Conservation (phyloP, 2,888 invertebrate species). For the Deroplatys truncata region DNA sequence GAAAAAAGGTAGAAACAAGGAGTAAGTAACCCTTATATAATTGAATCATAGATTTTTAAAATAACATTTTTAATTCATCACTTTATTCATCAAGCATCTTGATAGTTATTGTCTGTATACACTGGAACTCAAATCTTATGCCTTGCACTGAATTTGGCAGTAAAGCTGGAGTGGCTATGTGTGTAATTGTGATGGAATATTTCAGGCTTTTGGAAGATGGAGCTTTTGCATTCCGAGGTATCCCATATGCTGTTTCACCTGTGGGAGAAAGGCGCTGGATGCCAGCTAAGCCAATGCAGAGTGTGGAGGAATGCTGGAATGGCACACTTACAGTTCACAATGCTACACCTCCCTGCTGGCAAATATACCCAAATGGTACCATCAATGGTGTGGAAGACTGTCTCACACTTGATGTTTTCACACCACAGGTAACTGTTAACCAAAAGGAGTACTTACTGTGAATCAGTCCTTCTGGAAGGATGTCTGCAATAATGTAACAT, state of each 20-base stretch:
- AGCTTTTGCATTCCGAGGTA: slow-evolving; percentile 74
- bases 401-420: slow-evolving; percentile 74
- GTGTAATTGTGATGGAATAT: background rate
- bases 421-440: slow-evolving; percentile 60
- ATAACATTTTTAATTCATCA: no score
- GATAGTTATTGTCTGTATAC: no score
- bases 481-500: no score
- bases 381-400: slow-evolving; percentile 76
- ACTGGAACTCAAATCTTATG: no score
- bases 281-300: slow-evolving; percentile 61
- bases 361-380: slow-evolving; percentile 62
- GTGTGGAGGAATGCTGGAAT: slow-evolving; percentile 74
- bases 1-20: no score
- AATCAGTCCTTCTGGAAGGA: no score
- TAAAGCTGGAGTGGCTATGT: no score
- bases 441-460: no score
- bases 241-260: slow-evolving; percentile 77
- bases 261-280: slow-evolving; percentile 64
- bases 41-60: no score
- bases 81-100: no score
- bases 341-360: slow-evolving; percentile 63
- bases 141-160: no score
- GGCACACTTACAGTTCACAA: slow-evolving; percentile 63
- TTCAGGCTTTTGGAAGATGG: slow-evolving; percentile 68
- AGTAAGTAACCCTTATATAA: no score